phyloP scores from a whole-genome alignment of 2,113 vertebrate species.

The Mustela lutreola region DNA sequence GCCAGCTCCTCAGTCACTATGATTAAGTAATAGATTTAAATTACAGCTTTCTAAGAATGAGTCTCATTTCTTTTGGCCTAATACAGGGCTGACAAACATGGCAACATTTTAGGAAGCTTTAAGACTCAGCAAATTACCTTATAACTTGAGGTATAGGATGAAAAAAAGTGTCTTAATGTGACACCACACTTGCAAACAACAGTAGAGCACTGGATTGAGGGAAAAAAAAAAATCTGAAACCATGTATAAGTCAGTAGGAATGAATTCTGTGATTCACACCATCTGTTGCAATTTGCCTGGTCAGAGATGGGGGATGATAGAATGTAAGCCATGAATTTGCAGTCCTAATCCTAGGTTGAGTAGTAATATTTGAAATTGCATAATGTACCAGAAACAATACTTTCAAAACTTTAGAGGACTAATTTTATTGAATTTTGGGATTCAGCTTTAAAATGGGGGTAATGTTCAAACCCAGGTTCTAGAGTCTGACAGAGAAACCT shows the following conservation, averaged over 20 bases:
- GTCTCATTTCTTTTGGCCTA: neutral
- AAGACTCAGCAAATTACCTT: neutral
- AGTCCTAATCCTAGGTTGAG: neutral
- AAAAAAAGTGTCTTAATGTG: conserved; percentile 19
- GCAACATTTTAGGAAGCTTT: conserved; percentile 10
- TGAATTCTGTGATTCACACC: neutral
- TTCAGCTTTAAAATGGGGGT: neutral
- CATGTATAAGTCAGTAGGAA: neutral
- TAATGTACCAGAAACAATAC: neutral
- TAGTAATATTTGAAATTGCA: neutral
- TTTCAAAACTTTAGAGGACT: neutral
- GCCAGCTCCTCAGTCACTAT: neutral
- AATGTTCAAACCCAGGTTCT: neutral
- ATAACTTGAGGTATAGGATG: neutral
- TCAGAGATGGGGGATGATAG: neutral
- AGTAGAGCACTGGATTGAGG: neutral
- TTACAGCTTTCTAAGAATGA: neutral
- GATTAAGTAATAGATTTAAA: conserved; percentile 30
- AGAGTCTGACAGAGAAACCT: neutral
- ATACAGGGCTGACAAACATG: neutral
- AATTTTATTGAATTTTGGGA: neutral
- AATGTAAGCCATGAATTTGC: neutral
- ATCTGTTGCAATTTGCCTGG: neutral
- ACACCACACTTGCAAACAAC: neutral
- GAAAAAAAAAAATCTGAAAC: neutral